Evolutionary conservation across 1,140 invertebrate species (phyloP).

Genomic region (Limonius californicus): DNA sequence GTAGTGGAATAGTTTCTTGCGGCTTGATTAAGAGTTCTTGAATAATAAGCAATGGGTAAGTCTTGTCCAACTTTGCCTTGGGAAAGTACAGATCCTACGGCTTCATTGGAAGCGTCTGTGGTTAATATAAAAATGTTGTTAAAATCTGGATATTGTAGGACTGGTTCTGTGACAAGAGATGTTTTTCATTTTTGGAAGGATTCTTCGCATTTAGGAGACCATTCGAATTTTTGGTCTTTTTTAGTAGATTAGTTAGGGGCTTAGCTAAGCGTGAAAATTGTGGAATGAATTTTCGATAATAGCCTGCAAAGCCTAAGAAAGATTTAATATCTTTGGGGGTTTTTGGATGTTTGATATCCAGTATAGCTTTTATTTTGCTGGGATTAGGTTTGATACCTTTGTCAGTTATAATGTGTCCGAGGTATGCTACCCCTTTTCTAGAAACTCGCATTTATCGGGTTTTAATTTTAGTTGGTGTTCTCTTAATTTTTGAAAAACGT

Average conservation of each 20-base stretch:
- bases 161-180: conserved; percentile 4
- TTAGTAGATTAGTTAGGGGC: conserved; percentile 37
- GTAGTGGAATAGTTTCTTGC: conserved; percentile 35
- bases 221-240: conserved; percentile 25
- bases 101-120: conserved; percentile 28
- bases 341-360: too few relatives aligned
- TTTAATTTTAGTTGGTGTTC: conserved; percentile 24
- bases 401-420: conserved; percentile 46
- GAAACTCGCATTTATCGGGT: conserved; percentile 45
- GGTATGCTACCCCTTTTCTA: conserved; percentile 44
- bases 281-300: conserved; percentile 41
- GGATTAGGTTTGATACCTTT: conserved; percentile 46
- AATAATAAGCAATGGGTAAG: conserved; percentile 21
- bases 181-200: conserved; percentile 17
- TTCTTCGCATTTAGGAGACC: conserved; percentile 12
- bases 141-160: conserved; percentile 30
- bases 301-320: conserved; percentile 37
- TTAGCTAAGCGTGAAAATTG: conserved; percentile 37
- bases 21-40: conserved; percentile 30
- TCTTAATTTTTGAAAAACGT: conserved; percentile 22
- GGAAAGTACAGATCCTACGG: conserved; percentile 27
- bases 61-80: conserved; percentile 16
- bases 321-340: too few relatives aligned
- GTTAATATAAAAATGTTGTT: conserved; percentile 26
- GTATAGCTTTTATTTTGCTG: too few relatives aligned